Conservation (phyloP, 2,113 vertebrate species). For the Caloenas nicobarica region DNA sequence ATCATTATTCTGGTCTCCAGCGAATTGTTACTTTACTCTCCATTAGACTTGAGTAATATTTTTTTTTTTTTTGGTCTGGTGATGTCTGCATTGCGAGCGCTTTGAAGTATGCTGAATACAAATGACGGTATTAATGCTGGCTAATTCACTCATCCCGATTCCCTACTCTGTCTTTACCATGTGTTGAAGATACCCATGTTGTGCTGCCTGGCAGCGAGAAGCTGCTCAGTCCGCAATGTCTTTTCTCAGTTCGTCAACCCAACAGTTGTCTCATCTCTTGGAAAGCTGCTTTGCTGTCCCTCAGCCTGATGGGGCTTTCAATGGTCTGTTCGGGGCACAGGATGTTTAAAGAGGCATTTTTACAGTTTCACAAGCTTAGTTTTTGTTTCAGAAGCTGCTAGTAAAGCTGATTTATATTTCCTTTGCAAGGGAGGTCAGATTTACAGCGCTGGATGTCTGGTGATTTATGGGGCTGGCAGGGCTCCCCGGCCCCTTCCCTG, state of each 20-base stretch:
- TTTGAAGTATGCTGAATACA: conserved; percentile 13
- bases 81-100: background rate
- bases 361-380: background rate
- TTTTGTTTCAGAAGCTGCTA: conserved; percentile 57
- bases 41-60: background rate
- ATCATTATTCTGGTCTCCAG: background rate
- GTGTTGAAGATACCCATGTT: background rate
- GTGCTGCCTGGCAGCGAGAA: background rate
- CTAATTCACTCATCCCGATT: background rate
- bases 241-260: background rate
- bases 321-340: background rate
- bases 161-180: background rate
- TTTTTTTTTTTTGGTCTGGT: background rate
- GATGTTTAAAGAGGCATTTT: conserved; percentile 44
- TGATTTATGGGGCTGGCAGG: background rate
- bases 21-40: background rate
- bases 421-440: background rate
- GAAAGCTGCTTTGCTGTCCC: background rate
- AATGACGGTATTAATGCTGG: background rate
- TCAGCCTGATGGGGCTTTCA: background rate
- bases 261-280: background rate
- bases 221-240: background rate
- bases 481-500: accelerated
- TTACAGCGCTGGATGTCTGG: background rate
- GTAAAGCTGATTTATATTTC: conserved; percentile 55